Percentiles rank a stretch among this genome's conserved stretches.
These are phyloP conservation scores for Myathropa florea DNA, from an alignment of 2,888 invertebrate genomes.

Conservation along the genomic window DNA sequence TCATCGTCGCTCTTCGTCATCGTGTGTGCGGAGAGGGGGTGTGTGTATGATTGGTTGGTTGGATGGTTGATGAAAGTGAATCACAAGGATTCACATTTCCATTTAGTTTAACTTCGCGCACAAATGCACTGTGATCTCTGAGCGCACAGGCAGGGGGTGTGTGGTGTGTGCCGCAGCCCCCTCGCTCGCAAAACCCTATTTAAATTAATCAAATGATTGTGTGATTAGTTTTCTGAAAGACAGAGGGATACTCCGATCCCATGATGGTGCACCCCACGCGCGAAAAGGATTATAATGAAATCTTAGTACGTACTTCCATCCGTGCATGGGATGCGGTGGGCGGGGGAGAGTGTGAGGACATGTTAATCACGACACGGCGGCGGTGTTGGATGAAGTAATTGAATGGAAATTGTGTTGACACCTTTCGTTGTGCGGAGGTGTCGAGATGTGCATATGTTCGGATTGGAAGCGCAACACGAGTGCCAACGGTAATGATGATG, in stretches of 20 bases:
- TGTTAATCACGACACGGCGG: constrained; percentile 51
- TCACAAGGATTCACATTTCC: constrained; percentile 50
- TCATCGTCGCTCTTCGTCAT: neutral
- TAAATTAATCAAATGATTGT: constrained; percentile 70
- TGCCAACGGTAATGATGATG: constrained; percentile 30
- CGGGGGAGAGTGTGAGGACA: neutral
- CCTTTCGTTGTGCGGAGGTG: constrained; percentile 44
- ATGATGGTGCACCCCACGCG: neutral
- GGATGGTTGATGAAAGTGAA: constrained; percentile 11
- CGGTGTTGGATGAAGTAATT: constrained; percentile 61
- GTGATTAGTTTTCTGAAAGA: constrained; percentile 60
- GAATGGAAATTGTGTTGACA: constrained; percentile 69
- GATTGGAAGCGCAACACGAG: constrained; percentile 2
- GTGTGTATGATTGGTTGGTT: neutral
- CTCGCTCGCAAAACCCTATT: constrained; percentile 49
- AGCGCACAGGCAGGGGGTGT: constrained; percentile 6
- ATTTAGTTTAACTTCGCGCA: constrained; percentile 42
- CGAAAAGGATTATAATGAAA: constrained; percentile 51
- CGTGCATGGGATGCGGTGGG: neutral
- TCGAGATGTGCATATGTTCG: neutral
- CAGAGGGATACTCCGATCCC: constrained; percentile 8
- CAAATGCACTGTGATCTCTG: constrained; percentile 36
- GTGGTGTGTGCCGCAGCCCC: neutral
- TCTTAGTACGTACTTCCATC: constrained; percentile 27
- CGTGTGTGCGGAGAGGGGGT: neutral